Conservation (phyloP, 2,888 invertebrate genomes). For the Lapara coniferarum region DNA sequence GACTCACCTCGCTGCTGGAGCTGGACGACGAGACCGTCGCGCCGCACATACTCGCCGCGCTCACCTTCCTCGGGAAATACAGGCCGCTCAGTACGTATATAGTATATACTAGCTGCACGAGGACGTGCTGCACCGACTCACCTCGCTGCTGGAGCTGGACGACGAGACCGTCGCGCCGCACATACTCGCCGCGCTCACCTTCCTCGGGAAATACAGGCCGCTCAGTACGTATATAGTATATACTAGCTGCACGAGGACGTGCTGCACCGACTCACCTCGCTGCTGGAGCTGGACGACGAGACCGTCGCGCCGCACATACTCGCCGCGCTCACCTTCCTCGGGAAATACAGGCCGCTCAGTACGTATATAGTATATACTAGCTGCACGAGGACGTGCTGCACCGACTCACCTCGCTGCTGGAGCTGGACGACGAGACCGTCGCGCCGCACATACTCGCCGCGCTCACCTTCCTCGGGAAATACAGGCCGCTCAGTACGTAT, state of each 20-base stretch:
- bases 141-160: slow-evolving; percentile 90
- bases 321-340: slow-evolving; percentile 93
- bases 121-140: slow-evolving; percentile 90
- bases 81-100: slow-evolving; percentile 88
- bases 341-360: slow-evolving; percentile 93
- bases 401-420: slow-evolving; percentile 89
- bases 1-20: slow-evolving; percentile 90
- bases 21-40: slow-evolving; percentile 92
- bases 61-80: slow-evolving; percentile 94
- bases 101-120: slow-evolving; percentile 85
- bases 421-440: slow-evolving; percentile 90
- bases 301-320: slow-evolving; percentile 91
- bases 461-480: slow-evolving; percentile 94
- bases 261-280: slow-evolving; percentile 88
- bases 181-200: slow-evolving; percentile 92
- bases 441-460: slow-evolving; percentile 92
- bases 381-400: slow-evolving; percentile 92
- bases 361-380: slow-evolving; percentile 55
- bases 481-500: slow-evolving; percentile 89
- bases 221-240: slow-evolving; percentile 83
- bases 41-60: slow-evolving; percentile 91
- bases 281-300: slow-evolving; percentile 92
- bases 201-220: slow-evolving; percentile 93
- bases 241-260: slow-evolving; percentile 90
- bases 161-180: slow-evolving; percentile 92